Evolutionary conservation across 2,797 vertebrate genomes (phyloP).

Genomic region (Varecia variegata): DNA sequence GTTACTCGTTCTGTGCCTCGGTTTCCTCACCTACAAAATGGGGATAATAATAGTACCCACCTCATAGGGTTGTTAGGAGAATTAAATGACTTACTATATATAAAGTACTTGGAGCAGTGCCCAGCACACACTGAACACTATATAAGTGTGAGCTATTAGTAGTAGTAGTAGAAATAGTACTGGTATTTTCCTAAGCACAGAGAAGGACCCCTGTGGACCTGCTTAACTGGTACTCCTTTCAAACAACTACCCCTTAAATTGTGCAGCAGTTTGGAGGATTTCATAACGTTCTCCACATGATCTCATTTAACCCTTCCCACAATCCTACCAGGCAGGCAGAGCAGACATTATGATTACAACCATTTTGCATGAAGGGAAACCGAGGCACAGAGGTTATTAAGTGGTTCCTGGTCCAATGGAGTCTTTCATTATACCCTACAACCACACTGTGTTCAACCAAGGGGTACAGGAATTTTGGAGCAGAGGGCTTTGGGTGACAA

Average conservation of each 20-base stretch:
- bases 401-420: neutral
- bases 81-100: neutral
- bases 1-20: neutral
- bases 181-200: neutral
- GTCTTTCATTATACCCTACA: neutral
- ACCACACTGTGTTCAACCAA: neutral
- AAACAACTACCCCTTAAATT: neutral
- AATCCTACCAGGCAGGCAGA: neutral
- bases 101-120: neutral
- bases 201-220: neutral
- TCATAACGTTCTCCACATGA: neutral
- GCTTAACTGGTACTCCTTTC: neutral
- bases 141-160: neutral
- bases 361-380: neutral
- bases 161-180: neutral
- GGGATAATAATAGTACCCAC: neutral
- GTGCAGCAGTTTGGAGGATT: neutral
- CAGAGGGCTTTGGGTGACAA: neutral
- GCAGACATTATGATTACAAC: neutral
- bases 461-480: neutral
- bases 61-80: neutral
- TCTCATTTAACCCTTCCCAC: neutral
- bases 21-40: conserved; percentile 8
- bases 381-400: neutral
- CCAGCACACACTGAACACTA: rapidly evolving